These are phyloP conservation scores for Dendrocincla tyrannina DNA, from an alignment of 2,797 vertebrate species.

Conservation along the genomic window DNA sequence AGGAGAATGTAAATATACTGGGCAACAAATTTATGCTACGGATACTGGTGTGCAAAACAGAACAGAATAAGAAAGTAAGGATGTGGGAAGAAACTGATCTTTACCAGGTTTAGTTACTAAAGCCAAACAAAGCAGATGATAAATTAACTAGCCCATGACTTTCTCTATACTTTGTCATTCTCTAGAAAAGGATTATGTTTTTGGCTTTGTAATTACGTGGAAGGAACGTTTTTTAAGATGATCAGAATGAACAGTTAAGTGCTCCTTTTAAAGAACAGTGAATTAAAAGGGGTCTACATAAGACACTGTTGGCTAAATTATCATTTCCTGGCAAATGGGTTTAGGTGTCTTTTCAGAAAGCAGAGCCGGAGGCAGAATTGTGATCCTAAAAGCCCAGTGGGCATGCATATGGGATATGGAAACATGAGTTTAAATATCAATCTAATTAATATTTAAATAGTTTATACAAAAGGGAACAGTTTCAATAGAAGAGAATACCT, in stretches of 20 bases:
- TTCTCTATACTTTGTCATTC: background rate
- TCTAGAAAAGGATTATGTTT: background rate
- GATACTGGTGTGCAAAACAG: background rate
- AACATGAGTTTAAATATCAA: constrained; percentile 52
- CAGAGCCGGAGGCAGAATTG: constrained; percentile 50
- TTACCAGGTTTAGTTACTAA: background rate
- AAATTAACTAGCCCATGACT: background rate
- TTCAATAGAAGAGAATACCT: background rate
- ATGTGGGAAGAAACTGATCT: background rate
- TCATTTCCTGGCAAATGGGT: constrained; percentile 7
- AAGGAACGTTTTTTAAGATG: background rate
- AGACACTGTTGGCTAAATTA: background rate
- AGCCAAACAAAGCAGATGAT: background rate
- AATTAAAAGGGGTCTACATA: background rate
- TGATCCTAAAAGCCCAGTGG: constrained; percentile 40
- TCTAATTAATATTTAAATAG: constrained; percentile 65
- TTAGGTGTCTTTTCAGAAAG: constrained; percentile 22
- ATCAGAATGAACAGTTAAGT: background rate
- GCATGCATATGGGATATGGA: constrained; percentile 22
- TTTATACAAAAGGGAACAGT: constrained; percentile 35
- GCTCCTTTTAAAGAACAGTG: background rate
- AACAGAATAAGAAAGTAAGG: background rate
- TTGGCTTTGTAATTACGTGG: background rate
- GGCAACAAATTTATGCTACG: background rate
- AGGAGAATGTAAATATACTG: background rate